A percentile compares a stretch with the other conserved stretches of the same genome.
Evolutionary conservation across 2,113 vertebrate genomes (phyloP).

Genomic region (Hippocampus mohnikei): DNA sequence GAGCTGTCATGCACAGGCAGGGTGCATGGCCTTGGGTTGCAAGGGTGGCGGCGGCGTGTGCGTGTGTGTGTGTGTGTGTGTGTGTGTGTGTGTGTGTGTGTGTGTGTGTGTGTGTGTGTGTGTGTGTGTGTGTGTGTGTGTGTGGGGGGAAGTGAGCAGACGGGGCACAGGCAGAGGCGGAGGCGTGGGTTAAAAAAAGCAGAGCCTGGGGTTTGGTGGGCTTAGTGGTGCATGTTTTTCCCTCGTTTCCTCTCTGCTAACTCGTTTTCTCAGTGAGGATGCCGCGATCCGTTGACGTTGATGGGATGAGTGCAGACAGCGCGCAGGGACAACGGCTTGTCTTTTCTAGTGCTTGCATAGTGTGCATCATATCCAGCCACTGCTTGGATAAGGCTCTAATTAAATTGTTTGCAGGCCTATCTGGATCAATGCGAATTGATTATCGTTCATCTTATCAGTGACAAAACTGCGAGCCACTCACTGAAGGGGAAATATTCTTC

Average conservation of each 20-base stretch:
- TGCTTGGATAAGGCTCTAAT: slow-evolving; percentile 53
- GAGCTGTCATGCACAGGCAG: slow-evolving; percentile 74
- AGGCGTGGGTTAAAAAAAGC: slow-evolving; percentile 67
- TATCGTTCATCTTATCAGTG: slow-evolving; percentile 47
- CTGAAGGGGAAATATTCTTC: slow-evolving; percentile 25
- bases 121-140: slow-evolving; percentile 2
- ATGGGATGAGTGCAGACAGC: slow-evolving; percentile 71
- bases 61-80: neutral
- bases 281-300: slow-evolving; percentile 58
- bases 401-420: slow-evolving; percentile 57
- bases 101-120: slow-evolving; percentile 8
- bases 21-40: slow-evolving; percentile 71
- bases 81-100: neutral
- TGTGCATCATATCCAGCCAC: slow-evolving; percentile 60
- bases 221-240: slow-evolving; percentile 65
- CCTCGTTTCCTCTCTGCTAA: slow-evolving; percentile 27
- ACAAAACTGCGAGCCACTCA: slow-evolving; percentile 22
- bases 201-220: slow-evolving; percentile 80
- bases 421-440: slow-evolving; percentile 66
- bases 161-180: slow-evolving; percentile 35
- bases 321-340: slow-evolving; percentile 70
- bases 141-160: slow-evolving; percentile 20
- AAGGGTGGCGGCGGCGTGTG: slow-evolving; percentile 41
- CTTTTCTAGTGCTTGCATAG: slow-evolving; percentile 71
- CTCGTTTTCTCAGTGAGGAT: slow-evolving; percentile 50